A percentile compares a stretch with the other conserved stretches of the same genome.
phyloP scores from a whole-genome alignment of 2,113 vertebrate species.

The Rhipidura dahli region DNA sequence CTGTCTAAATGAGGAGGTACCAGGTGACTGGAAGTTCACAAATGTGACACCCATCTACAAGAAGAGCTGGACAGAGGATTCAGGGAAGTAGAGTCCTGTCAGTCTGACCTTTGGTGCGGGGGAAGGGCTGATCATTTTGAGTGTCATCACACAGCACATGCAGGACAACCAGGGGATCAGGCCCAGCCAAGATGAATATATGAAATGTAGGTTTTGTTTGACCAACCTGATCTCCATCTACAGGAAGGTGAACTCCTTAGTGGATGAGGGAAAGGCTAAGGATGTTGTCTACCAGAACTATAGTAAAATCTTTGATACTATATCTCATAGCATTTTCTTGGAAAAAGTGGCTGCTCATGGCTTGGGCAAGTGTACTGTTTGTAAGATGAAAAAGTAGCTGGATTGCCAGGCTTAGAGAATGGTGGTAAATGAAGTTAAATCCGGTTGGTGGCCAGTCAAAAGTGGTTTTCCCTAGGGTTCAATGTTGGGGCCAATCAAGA shows the following conservation, averaged over 20 bases:
- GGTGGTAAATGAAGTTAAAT: neutral
- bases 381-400: neutral
- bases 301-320: neutral
- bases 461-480: neutral
- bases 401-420: neutral
- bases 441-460: rapidly evolving
- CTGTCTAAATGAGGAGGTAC: neutral
- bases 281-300: neutral
- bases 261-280: neutral
- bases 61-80: neutral
- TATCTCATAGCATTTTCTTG: neutral
- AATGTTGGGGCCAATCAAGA: neutral
- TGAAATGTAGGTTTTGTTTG: neutral
- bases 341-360: neutral
- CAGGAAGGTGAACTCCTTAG: neutral
- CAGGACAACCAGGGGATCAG: neutral
- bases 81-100: neutral
- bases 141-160: neutral
- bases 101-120: neutral
- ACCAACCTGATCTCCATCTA: too few species aligned
- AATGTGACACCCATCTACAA: too few species aligned
- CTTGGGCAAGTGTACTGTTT: neutral
- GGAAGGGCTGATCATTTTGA: neutral
- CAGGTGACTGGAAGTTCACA: neutral
- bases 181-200: neutral